A percentile compares a stretch with the other conserved stretches of the same genome.
phyloP scores from a whole-genome alignment of 2,113 vertebrate genomes.

The Dicerorhinus sumatrensis region DNA sequence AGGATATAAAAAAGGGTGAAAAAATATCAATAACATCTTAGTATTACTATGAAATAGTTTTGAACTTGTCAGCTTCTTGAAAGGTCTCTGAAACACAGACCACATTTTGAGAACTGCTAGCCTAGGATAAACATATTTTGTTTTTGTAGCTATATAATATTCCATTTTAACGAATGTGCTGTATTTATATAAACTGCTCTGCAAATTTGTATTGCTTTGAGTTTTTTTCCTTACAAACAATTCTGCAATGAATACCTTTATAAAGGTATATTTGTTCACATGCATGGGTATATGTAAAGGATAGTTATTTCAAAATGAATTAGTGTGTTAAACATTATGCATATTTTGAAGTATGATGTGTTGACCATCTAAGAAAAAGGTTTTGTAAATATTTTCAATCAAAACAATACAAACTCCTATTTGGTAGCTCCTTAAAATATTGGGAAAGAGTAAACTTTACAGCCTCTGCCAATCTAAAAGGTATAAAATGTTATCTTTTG shows the following conservation, averaged over 20 bases:
- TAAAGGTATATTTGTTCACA: neutral
- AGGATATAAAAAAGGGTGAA: neutral
- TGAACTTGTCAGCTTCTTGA: neutral
- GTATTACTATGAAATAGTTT: neutral
- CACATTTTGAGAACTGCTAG: neutral
- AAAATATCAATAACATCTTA: neutral
- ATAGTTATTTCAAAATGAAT: neutral
- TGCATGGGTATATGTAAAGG: neutral
- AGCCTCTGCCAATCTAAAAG: neutral
- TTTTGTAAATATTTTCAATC: neutral
- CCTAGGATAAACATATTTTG: neutral
- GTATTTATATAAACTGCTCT: neutral
- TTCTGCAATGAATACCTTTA: neutral
- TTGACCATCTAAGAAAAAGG: neutral
- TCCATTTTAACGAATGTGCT: neutral
- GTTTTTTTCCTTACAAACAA: neutral
- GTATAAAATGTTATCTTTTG: neutral
- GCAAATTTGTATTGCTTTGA: neutral
- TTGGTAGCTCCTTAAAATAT: constrained; percentile 5
- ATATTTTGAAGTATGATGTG: neutral
- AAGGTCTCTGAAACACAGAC: neutral
- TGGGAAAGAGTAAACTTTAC: neutral
- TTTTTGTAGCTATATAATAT: neutral
- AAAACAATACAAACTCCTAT: neutral
- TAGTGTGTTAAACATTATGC: neutral